Percentiles rank a stretch among this genome's conserved stretches.
Evolutionary conservation across 2,888 invertebrate genomes (phyloP).

Genomic region (Polydrusus cervinus): DNA sequence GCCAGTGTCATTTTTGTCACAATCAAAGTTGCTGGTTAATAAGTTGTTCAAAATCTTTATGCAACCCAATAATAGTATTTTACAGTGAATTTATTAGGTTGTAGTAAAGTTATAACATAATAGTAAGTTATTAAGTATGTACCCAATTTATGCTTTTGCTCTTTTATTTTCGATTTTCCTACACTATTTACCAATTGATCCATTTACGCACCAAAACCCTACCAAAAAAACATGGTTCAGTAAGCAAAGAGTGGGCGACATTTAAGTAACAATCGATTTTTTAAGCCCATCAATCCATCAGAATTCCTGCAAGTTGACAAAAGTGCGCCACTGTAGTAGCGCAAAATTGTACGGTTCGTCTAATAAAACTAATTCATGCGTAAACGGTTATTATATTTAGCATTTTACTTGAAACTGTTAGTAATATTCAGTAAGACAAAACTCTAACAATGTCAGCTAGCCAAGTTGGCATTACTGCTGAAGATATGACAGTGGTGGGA

Average conservation of each 20-base stretch:
- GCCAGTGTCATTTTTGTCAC: too few species aligned
- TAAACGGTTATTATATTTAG: slow-evolving; percentile 68
- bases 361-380: slow-evolving; percentile 65
- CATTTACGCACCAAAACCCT: slow-evolving; percentile 2
- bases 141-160: not conserved
- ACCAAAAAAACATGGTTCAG: slow-evolving; percentile 16
- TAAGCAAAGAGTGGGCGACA: slow-evolving; percentile 9
- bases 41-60: too few species aligned
- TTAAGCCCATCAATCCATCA: slow-evolving; percentile 26
- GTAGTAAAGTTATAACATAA: not conserved
- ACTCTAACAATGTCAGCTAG: slow-evolving; percentile 42
- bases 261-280: slow-evolving; percentile 32
- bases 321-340: slow-evolving; percentile 43
- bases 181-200: slow-evolving; percentile 16
- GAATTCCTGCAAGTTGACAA: slow-evolving; percentile 39
- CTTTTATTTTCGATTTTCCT: slow-evolving; percentile 1
- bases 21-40: too few species aligned
- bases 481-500: slow-evolving; percentile 49
- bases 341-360: slow-evolving; percentile 52
- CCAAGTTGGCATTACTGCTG: slow-evolving; percentile 45
- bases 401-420: slow-evolving; percentile 61
- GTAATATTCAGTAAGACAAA: slow-evolving; percentile 45
- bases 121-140: not conserved
- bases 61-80: too few species aligned
- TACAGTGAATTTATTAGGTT: too few species aligned